phyloP scores from a whole-genome alignment of 2,888 invertebrate genomes.

The Acanthopleura granulata region DNA sequence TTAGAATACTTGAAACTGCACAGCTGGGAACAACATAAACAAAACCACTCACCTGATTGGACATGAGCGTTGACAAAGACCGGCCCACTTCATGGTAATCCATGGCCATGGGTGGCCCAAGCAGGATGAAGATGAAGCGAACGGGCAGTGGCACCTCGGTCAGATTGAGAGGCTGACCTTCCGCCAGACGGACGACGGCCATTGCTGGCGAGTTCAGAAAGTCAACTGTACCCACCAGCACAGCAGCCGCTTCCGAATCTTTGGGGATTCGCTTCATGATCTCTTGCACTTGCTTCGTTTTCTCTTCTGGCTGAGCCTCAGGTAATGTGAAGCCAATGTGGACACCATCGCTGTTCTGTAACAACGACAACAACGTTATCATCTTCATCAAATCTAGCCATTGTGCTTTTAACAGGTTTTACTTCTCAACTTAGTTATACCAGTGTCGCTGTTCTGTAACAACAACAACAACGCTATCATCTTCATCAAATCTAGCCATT shows the following conservation, averaged over 20 bases:
- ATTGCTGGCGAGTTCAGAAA: conserved; percentile 91
- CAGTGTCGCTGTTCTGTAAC: no score
- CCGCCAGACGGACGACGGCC: conserved; percentile 80
- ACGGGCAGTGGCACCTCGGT: conserved; percentile 83
- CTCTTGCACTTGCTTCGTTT: conserved; percentile 65
- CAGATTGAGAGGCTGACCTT: conserved; percentile 61
- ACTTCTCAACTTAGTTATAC: no score
- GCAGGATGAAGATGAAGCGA: conserved; percentile 90
- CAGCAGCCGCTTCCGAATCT: conserved; percentile 89
- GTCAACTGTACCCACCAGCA: conserved; percentile 91
- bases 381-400: no score
- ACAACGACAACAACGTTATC: neutral
- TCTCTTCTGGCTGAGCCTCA: conserved; percentile 34
- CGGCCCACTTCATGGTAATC: conserved; percentile 98
- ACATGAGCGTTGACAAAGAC: conserved; percentile 95
- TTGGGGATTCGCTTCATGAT: conserved; percentile 89
- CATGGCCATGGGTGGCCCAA: conserved; percentile 87
- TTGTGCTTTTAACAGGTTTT: no score
- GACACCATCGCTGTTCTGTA: conserved; percentile 47
- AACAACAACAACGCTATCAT: no score
- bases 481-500: no score
- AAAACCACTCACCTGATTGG: conserved; percentile 77
- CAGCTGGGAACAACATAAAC: neutral
- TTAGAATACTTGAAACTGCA: no score
- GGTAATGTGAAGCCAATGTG: conserved; percentile 54